Evolutionary conservation across 2,888 invertebrate species (phyloP), one percentile per base, ranked within the genome.

Genomic region (Macrophya annulata): DNA sequence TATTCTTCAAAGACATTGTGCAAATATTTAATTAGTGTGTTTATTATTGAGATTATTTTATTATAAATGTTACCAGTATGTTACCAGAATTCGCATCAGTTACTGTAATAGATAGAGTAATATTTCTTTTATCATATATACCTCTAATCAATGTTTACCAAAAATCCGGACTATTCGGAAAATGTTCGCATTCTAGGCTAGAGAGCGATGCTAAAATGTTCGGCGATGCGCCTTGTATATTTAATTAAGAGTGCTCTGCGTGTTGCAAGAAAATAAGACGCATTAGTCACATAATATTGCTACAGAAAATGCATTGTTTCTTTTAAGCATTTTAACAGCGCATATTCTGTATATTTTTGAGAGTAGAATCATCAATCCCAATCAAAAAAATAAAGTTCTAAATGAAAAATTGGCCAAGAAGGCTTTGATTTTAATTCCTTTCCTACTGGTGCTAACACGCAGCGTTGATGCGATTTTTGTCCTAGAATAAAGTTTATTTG

Each of bases 1-100:
- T 81, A 4, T 45, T 21, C 25, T 62, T 59, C 25, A 31, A 31
- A 62, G 25, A 62, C 25, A 12, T 6, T 3, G 40, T 82, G 62
- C 51, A 79, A 48, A 48, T 55, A 40, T 76, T 45, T 59, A 17
- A 45, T 76, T 9, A 21, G 62, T 62, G 25, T 84, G 31, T 84
- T 40, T 74, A 43, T 40, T 74, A 43, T 72, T 51, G 45, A 45
- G 48, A 65, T 77, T 62, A 79, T 40, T 62, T 77, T 25, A 85
- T 59, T 21, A 55, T 25, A 21, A 72, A 62, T 81, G 79, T 71
- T 68, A 71, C 68, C 37, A 40, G 45, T 72, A 51, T 74, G 25
- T 45, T 48, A 71, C n/a, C n/a, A n/a, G n/a, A 45, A 48, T 84
- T 48, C 21, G 45, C 10, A 9, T 71, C 15, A 17, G 6, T 71